Evolutionary conservation across 2,797 vertebrate species (phyloP), one percentile per base, ranked within the genome.

Genomic region (Gallirallus australis): DNA sequence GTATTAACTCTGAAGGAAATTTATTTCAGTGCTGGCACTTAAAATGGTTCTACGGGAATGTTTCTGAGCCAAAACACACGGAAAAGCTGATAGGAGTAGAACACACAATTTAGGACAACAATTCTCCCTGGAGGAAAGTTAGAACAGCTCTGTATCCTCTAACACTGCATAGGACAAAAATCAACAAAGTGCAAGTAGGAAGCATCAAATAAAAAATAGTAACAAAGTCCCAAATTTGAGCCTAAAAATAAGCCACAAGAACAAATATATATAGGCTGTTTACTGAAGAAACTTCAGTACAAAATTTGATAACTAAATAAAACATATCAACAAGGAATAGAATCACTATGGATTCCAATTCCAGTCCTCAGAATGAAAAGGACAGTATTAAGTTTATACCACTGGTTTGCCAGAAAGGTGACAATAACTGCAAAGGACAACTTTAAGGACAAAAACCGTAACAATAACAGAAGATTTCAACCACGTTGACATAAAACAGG

Each of bases 1-100:
- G 45, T 42, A 94, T 71, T 77, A 94, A 77, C 45, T 70, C 75
- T 63, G 39, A 40, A 48, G 57, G 48, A 94, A 94, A 88, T 75
- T 75, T 91, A 81, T 88, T 93, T 90, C 57, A 54, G 53, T 78
- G 40, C 20, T 91, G 40, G 37, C 40, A 86, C 73, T 91, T 82
- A n/a, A 89, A 95, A 78, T 20, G 15, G 7, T 45, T 91, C 52
- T 81, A 52, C 3, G 1, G 45, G 7, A 93, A 60, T 18, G 12
- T 53, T 93, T 91, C 53, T 81, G 53, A 90, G 40, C 27, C 6
- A 63, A 84, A 31, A 56, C 39, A 21, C 47, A 5, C 28, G 61
- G 64, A 94, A 82, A 78, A 91, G 21, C 42, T 83, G 61, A 78
- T 57, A 86, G 50, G 45, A 86, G 37, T 35, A 86, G 57, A 88